These are phyloP conservation scores for Thymelicus sylvestris DNA, from an alignment of 2,888 invertebrate species.

Conservation along the genomic window DNA sequence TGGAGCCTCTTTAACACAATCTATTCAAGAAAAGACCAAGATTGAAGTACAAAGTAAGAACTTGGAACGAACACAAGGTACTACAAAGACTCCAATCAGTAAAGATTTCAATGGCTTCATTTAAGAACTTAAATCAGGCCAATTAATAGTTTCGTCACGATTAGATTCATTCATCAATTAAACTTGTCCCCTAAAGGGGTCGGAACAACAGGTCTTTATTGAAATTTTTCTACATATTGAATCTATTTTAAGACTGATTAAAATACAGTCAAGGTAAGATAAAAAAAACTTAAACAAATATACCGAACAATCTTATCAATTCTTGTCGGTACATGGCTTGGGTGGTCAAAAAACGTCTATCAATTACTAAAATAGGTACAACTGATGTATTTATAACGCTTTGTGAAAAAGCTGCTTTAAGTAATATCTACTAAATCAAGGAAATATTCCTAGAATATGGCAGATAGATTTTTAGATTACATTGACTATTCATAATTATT, in stretches of 20 bases:
- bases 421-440: no score
- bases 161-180: neutral
- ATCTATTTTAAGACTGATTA: slow-evolving; percentile 5
- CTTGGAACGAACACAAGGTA: no score
- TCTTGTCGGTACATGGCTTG: neutral
- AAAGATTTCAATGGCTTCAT: no score
- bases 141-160: neutral
- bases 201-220: neutral
- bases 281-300: neutral
- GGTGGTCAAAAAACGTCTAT: neutral
- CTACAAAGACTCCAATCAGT: no score
- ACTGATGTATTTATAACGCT: neutral
- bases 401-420: no score
- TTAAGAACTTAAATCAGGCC: neutral
- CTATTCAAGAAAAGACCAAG: no score
- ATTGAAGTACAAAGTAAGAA: no score
- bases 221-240: neutral
- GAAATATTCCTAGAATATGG: no score
- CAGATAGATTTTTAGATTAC: no score
- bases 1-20: no score
- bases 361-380: neutral
- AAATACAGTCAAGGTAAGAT: neutral
- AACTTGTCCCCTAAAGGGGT: neutral
- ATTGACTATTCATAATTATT: no score
- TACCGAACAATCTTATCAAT: neutral